Conservation (phyloP, 1,140 invertebrate species). For the Drosophila santomea region DNA sequence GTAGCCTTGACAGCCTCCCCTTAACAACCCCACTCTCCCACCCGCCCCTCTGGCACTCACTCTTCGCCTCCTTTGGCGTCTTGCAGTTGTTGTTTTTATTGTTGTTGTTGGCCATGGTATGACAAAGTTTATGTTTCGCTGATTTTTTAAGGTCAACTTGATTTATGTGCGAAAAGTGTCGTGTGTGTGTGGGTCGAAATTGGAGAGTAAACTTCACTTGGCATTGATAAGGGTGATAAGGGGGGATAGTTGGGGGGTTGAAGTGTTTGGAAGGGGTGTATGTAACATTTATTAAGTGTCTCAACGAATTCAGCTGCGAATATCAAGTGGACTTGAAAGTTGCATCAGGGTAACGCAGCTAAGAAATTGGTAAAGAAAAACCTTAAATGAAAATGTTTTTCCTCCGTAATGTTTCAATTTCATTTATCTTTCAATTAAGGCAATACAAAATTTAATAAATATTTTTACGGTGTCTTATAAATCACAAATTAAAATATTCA, state of each 20-base stretch:
- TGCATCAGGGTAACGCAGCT: neutral
- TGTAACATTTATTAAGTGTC: constrained; percentile 34
- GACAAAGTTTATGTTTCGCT: constrained; percentile 51
- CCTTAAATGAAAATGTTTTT: too few relatives aligned
- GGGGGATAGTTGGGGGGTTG: neutral
- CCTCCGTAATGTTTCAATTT: neutral
- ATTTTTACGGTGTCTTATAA: too few relatives aligned
- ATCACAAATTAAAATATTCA: neutral
- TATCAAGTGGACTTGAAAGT: constrained; percentile 32
- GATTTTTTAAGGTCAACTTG: constrained; percentile 72
- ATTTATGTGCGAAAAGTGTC: constrained; percentile 72
- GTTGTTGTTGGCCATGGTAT: constrained; percentile 53
- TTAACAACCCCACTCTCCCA: neutral
- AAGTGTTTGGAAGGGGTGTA: neutral
- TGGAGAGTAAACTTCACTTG: constrained; percentile 48
- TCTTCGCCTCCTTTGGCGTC: constrained; percentile 28
- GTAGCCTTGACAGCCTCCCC: constrained; percentile 51
- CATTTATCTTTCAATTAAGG: neutral
- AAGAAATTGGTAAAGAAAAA: neutral
- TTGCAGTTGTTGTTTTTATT: neutral
- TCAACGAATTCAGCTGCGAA: constrained; percentile 16
- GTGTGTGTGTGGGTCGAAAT: constrained; percentile 36
- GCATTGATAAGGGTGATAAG: constrained; percentile 44
- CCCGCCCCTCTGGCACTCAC: neutral
- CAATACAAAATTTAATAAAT: neutral